Evolutionary conservation across 2,797 vertebrate genomes (phyloP).

Genomic region (Hoplostethus mediterraneus): DNA sequence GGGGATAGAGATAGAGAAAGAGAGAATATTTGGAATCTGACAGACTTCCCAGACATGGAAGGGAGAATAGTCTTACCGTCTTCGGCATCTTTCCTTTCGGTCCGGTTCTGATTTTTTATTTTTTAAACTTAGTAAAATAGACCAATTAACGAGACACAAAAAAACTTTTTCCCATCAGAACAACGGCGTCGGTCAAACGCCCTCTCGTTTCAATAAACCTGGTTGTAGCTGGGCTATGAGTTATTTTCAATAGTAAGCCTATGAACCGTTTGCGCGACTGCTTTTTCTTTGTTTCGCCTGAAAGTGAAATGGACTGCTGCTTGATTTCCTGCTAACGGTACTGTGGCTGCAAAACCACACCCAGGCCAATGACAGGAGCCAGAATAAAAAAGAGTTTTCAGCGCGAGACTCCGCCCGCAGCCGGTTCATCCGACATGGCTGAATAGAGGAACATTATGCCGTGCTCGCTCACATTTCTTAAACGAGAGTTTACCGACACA

Average conservation of each 20-base stretch:
- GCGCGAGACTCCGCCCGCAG: slow-evolving; percentile 78
- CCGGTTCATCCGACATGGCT: slow-evolving; percentile 24
- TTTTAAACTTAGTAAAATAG: slow-evolving; percentile 53
- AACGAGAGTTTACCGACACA: slow-evolving; percentile 1
- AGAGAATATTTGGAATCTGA: not conserved
- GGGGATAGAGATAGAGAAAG: not conserved
- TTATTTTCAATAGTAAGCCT: slow-evolving; percentile 18
- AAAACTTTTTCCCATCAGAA: slow-evolving; percentile 86
- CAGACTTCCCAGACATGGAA: too few species aligned
- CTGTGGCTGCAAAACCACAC: slow-evolving; percentile 86
- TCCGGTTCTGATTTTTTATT: slow-evolving; percentile 7
- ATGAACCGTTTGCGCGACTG: slow-evolving; percentile 18
- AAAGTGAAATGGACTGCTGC: slow-evolving; percentile 66
- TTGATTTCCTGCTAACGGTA: slow-evolving; percentile 89
- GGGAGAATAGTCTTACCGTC: slow-evolving; percentile 78
- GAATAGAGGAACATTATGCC: not conserved
- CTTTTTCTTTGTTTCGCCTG: slow-evolving; percentile 75
- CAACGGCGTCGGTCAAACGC: slow-evolving; percentile 68
- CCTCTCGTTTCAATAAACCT: slow-evolving; percentile 43
- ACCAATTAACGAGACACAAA: slow-evolving; percentile 62
- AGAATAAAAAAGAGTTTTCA: slow-evolving; percentile 57
- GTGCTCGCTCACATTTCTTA: not conserved
- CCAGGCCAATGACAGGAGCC: slow-evolving; percentile 83
- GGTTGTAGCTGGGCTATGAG: slow-evolving; percentile 13
- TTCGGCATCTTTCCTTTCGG: slow-evolving; percentile 83